These are phyloP conservation scores for Ateles fusciceps DNA, from an alignment of 2,797 vertebrate species.

Conservation along the genomic window DNA sequence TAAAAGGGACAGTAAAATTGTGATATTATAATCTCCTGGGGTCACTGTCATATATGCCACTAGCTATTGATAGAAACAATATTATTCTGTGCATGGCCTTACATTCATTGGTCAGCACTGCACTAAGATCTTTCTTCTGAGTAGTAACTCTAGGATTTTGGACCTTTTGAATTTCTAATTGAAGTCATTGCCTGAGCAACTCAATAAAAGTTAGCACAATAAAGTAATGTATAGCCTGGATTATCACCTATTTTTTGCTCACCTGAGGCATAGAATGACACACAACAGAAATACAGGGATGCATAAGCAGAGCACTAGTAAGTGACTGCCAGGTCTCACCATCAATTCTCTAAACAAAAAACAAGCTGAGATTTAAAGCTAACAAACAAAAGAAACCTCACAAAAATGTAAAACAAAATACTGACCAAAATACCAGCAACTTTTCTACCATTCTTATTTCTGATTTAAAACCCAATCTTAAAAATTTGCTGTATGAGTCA, in stretches of 20 bases:
- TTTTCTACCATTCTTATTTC: background rate
- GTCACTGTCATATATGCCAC: background rate
- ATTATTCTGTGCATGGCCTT: background rate
- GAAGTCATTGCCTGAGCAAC: background rate
- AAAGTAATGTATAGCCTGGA: background rate
- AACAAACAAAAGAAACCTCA: background rate
- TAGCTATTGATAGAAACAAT: background rate
- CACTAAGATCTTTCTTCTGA: background rate
- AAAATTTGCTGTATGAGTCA: background rate
- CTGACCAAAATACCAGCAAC: background rate
- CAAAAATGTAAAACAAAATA: background rate
- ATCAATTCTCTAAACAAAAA: background rate
- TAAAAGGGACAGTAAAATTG: background rate
- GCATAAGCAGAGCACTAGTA: fast-evolving
- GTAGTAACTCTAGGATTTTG: background rate
- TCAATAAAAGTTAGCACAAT: background rate
- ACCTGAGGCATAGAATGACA: background rate
- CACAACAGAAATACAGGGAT: background rate
- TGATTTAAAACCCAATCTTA: background rate
- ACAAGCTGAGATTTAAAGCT: background rate
- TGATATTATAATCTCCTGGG: background rate
- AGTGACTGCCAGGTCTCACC: background rate
- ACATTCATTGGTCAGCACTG: background rate
- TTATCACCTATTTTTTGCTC: background rate
- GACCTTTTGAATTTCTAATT: background rate